These are phyloP conservation scores for Sisyra terminalis DNA, from an alignment of 2,888 invertebrate species.

Conservation along the genomic window DNA sequence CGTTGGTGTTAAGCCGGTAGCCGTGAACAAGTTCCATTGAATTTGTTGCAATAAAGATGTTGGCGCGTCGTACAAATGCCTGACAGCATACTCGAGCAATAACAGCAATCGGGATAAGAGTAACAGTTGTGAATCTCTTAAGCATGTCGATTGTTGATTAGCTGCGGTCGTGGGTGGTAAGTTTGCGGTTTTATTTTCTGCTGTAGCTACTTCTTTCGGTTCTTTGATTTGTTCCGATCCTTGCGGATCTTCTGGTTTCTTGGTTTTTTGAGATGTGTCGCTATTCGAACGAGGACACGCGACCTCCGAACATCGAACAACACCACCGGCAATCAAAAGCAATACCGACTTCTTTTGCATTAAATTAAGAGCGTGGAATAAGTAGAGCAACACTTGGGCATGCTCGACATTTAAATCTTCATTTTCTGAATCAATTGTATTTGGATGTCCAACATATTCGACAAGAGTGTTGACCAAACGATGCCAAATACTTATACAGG, in stretches of 20 bases:
- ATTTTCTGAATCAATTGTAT: constrained; percentile 49
- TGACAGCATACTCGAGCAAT: constrained; percentile 86
- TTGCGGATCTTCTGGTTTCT: constrained; percentile 15
- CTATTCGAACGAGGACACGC: constrained; percentile 27
- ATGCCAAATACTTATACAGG: constrained; percentile 85
- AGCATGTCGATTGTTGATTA: constrained; percentile 11
- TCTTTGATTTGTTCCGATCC: constrained; percentile 27
- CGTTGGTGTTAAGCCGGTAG: constrained; percentile 40
- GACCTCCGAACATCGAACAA: constrained; percentile 48
- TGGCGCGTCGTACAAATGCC: constrained; percentile 88
- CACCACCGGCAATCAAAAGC: constrained; percentile 62
- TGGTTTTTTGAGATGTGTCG: not conserved
- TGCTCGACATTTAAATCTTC: constrained; percentile 94
- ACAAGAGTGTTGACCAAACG: constrained; percentile 76
- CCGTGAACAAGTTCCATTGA: constrained; percentile 64
- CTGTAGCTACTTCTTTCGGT: constrained; percentile 22
- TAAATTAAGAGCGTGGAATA: constrained; percentile 86
- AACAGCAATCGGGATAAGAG: constrained; percentile 69
- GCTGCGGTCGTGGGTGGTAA: not conserved
- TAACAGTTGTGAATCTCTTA: constrained; percentile 56
- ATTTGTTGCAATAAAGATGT: constrained; percentile 68
- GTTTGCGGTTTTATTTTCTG: not conserved
- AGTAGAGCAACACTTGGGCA: constrained; percentile 78
- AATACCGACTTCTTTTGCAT: constrained; percentile 95
- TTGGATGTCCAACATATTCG: constrained; percentile 59